These are phyloP conservation scores for Brachypodius melanocephalos DNA, from an alignment of 2,113 vertebrate genomes.

Conservation along the genomic window DNA sequence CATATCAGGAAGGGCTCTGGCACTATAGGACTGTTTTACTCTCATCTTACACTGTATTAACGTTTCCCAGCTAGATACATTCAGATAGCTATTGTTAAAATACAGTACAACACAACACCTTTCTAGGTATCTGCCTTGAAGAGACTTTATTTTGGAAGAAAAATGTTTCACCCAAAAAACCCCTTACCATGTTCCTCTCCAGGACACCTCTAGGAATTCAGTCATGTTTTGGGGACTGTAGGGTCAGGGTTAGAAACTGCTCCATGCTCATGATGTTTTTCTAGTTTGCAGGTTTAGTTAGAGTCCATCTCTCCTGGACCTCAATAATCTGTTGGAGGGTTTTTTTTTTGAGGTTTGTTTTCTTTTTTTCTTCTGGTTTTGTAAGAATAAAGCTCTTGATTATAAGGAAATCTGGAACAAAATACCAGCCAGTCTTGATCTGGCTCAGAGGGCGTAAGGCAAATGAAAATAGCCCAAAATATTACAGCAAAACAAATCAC, in stretches of 20 bases:
- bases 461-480: background rate
- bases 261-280: background rate
- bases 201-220: background rate
- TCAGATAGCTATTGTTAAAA: background rate
- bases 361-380: background rate
- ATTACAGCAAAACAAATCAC: background rate
- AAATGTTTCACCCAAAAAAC: background rate
- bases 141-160: background rate
- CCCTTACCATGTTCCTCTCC: background rate
- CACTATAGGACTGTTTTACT: background rate
- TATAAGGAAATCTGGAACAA: background rate
- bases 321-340: background rate
- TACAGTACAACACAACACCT: rapidly evolving
- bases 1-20: background rate
- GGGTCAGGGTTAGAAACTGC: background rate
- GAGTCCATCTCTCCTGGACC: background rate
- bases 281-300: background rate
- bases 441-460: background rate
- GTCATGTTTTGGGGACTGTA: background rate
- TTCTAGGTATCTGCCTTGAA: background rate
- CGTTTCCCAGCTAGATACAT: background rate
- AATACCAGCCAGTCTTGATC: background rate
- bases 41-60: background rate
- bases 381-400: background rate
- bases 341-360: too few relatives aligned